phyloP scores from a whole-genome alignment of 2,113 vertebrate species.

The Cyprinodon brontotheroides region DNA sequence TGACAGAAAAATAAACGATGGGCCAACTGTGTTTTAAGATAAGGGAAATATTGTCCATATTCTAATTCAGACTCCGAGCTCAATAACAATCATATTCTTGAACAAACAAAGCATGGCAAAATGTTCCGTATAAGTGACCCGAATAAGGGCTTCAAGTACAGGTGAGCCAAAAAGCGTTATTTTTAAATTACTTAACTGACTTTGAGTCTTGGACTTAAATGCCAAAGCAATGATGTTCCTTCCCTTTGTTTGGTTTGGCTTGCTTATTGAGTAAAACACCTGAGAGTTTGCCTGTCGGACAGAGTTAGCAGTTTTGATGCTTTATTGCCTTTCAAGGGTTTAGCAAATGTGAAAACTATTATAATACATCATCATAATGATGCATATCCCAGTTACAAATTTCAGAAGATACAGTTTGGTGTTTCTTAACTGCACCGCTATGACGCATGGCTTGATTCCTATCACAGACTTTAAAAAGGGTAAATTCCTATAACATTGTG shows the following conservation, averaged over 20 bases:
- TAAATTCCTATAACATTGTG: conserved; percentile 47
- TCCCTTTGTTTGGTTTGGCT: conserved; percentile 42
- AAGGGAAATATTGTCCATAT: conserved; percentile 25
- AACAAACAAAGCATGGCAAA: not conserved
- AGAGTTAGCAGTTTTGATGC: conserved; percentile 17
- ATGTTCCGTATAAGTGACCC: conserved; percentile 9
- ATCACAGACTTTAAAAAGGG: conserved; percentile 31
- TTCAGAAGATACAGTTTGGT: conserved; percentile 16
- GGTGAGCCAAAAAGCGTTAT: conserved; percentile 13
- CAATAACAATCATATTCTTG: not conserved
- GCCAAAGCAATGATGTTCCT: conserved; percentile 22
- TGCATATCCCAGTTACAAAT: conserved; percentile 19
- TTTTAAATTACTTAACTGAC: conserved; percentile 17
- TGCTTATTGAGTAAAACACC: conserved; percentile 38
- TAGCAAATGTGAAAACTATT: conserved; percentile 19
- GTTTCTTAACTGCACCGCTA: conserved; percentile 24
- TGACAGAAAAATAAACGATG: conserved; percentile 40
- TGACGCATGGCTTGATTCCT: conserved; percentile 31
- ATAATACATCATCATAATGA: conserved; percentile 33
- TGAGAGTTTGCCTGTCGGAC: conserved; percentile 4
- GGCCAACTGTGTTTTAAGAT: conserved; percentile 34
- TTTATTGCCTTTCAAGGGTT: conserved; percentile 3
- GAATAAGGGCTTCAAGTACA: conserved; percentile 1
- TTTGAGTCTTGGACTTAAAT: conserved; percentile 32
- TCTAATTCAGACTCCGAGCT: conserved; percentile 20